Percentiles rank a stretch among this genome's conserved stretches.
These are phyloP conservation scores for Tiliqua scincoides DNA, from an alignment of 2,113 vertebrate species.

Conservation along the genomic window DNA sequence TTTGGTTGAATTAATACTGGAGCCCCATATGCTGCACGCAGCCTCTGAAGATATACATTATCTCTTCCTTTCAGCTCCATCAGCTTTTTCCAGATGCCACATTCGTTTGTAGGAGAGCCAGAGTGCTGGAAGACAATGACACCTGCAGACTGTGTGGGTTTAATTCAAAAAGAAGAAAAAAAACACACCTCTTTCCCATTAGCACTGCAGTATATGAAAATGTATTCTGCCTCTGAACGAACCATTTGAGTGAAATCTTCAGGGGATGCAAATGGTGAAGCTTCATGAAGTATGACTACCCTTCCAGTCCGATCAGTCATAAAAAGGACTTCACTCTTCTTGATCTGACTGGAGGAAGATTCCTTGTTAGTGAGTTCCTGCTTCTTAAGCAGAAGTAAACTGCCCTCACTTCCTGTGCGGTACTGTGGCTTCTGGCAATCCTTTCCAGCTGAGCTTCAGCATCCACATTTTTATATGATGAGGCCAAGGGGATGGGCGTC, in stretches of 20 bases:
- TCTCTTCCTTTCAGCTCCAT: constrained; percentile 8
- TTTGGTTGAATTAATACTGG: constrained; percentile 31
- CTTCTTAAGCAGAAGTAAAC: neutral
- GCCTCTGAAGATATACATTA: constrained; percentile 15
- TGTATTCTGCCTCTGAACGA: constrained; percentile 32
- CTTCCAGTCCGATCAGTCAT: constrained; percentile 47
- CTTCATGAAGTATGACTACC: constrained; percentile 48
- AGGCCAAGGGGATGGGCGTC: neutral
- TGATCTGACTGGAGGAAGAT: constrained; percentile 12
- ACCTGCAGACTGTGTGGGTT: neutral
- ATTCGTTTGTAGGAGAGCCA: constrained; percentile 22
- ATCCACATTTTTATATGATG: neutral
- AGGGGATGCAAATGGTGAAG: constrained; percentile 50
- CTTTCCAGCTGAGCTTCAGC: constrained; percentile 7
- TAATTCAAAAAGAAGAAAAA: neutral
- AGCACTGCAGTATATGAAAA: constrained; percentile 30
- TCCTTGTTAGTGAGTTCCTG: constrained; percentile 49
- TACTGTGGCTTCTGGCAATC: constrained; percentile 9
- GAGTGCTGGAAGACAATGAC: constrained; percentile 31
- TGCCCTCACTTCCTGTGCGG: fast-evolving
- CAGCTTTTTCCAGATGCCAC: constrained; percentile 28
- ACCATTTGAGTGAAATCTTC: constrained; percentile 53
- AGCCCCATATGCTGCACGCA: neutral
- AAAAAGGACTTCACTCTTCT: constrained; percentile 25
- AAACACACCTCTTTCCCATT: neutral